Evolutionary conservation across 2,113 vertebrate species (phyloP).

Genomic region (Mesoclemmys tuberculata): DNA sequence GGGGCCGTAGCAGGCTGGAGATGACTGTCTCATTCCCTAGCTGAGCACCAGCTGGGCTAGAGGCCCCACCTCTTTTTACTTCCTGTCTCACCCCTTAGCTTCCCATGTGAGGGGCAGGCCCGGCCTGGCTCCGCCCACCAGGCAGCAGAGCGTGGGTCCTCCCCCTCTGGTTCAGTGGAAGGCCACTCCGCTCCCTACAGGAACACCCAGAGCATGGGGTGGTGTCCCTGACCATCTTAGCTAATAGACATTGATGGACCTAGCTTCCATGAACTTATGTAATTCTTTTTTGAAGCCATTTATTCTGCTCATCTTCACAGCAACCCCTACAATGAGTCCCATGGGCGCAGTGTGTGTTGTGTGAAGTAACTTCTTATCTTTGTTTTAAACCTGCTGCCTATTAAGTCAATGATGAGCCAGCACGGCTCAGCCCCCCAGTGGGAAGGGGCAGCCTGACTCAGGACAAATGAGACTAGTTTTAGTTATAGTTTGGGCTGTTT

Average conservation of each 20-base stretch:
- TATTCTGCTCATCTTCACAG: not conserved
- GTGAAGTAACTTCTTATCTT: too few relatives aligned
- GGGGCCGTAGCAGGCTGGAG: too few relatives aligned
- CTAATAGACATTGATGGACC: not conserved
- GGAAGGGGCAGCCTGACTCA: not conserved
- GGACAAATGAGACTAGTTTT: not conserved
- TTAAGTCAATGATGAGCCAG: not conserved
- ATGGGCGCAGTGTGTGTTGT: not conserved
- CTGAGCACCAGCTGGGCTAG: too few relatives aligned
- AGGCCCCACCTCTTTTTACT: too few relatives aligned
- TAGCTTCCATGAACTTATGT: not conserved
- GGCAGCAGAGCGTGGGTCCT: too few relatives aligned
- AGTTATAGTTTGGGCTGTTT: not conserved
- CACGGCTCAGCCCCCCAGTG: not conserved
- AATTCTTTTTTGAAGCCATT: not conserved
- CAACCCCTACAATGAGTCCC: not conserved
- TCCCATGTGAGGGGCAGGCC: too few relatives aligned
- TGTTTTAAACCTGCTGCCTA: too few relatives aligned
- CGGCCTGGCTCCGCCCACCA: too few relatives aligned
- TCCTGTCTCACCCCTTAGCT: too few relatives aligned
- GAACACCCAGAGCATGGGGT: not conserved
- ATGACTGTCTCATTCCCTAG: too few relatives aligned
- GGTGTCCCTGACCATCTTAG: not conserved
- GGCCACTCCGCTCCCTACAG: too few relatives aligned
- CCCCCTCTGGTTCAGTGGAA: too few relatives aligned